These are phyloP conservation scores for Forpus xanthops DNA, from an alignment of 2,797 vertebrate genomes.

Conservation along the genomic window DNA sequence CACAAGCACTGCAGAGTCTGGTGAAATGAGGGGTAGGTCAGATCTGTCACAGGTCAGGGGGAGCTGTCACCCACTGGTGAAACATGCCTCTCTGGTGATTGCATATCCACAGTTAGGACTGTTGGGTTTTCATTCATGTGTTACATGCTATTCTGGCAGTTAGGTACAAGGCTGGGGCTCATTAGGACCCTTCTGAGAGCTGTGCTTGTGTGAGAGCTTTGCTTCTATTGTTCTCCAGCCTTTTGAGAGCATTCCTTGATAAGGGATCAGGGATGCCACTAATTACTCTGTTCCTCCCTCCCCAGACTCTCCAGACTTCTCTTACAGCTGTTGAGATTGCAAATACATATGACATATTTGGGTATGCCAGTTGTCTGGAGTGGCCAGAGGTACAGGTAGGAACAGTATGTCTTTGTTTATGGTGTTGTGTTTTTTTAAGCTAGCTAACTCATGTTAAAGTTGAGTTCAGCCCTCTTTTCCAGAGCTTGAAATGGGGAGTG, in stretches of 20 bases:
- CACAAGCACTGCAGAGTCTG: accelerated
- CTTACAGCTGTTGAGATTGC: not conserved
- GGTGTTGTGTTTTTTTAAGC: not conserved
- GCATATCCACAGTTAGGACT: not conserved
- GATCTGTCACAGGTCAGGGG: accelerated
- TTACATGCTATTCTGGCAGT: not conserved
- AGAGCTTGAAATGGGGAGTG: not conserved
- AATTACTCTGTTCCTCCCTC: not conserved
- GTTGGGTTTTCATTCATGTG: not conserved
- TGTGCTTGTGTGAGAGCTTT: not conserved
- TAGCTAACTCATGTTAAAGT: not conserved
- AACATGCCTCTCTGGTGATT: not conserved
- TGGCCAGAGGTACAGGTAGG: not conserved
- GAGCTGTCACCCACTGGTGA: not conserved
- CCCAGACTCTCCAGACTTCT: not conserved
- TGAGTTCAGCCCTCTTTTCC: not conserved
- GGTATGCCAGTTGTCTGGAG: not conserved
- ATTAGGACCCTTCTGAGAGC: not conserved
- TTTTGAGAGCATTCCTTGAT: not conserved
- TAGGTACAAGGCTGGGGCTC: not conserved
- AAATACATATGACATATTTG: not conserved
- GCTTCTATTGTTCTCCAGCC: not conserved
- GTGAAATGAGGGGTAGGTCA: not conserved
- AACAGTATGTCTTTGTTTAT: not conserved
- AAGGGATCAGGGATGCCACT: not conserved